Base-by-base conservation (phyloP, 1,140 invertebrate species). In the Pseudomyrmex flavicornis region DNA sequence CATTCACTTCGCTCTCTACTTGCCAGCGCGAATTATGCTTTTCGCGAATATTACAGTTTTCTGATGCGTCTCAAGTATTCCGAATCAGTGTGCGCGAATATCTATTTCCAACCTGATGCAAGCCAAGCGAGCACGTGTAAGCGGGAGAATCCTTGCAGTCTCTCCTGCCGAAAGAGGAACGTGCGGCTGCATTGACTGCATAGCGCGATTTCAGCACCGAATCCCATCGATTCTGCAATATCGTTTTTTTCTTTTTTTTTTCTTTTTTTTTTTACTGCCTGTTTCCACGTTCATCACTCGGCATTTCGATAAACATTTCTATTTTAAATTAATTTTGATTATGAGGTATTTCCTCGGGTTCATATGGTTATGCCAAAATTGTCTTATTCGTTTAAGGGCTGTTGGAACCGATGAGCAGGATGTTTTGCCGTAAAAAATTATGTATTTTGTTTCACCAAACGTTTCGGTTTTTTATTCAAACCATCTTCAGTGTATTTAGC, bases 1-100 rank as follows among this genome's bases (percentile, higher is more conserved):
- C 48, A 22, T 22, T 10, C 48, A n/a, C 48, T 46, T 9, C 2
- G 10, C 22, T 20, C 17, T 52, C 17, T 35, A 22, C 8, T 52
- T 10, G 50, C 20, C 35, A 22, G 5, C 63, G 26, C 12, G 1
- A 66, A 52, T 46, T 46, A 63, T 35, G 7, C 61, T 3, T 13
- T 22, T 65, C 44, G 44, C 9, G 48, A 56, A 52, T 69, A 69
- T 52, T 52, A 73, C 61, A 48, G 61, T 48, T 66, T 35, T 56
- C 58, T 20, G 63, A 66, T 66, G 83, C 79, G 20, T 63, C 52
- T 63, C 35, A 50, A 17, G 22, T 17, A 44, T 26, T 80, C 79
- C 70, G 48, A 72, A 80, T 84, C 76, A 48, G 50, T 50, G 20
- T 75, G 50, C 50, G n/a, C 74, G 58, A 84, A 50, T 52, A 72